Evolutionary conservation across 1,140 invertebrate species (phyloP).

Genomic region (Halyomorpha halys): DNA sequence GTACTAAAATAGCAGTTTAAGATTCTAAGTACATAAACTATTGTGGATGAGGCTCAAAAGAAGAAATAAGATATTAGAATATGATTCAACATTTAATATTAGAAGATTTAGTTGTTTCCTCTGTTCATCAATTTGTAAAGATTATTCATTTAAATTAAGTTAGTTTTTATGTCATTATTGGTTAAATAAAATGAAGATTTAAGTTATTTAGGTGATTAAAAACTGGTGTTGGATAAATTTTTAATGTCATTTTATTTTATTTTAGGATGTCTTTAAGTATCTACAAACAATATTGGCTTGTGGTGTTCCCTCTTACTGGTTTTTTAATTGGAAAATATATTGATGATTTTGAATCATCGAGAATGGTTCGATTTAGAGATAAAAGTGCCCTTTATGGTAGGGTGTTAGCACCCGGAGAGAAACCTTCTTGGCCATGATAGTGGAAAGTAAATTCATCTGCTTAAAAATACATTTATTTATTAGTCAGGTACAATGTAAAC

Average conservation of each 20-base stretch:
- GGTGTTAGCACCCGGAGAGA: constrained; percentile 48
- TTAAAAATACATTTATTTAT: no score
- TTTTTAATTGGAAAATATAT: constrained; percentile 49
- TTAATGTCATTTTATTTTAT: constrained; percentile 15
- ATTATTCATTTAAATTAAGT: no score
- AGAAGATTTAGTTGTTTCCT: no score
- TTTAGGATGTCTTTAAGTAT: constrained; percentile 28
- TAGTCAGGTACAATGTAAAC: no score
- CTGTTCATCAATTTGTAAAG: no score
- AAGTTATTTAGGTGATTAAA: not conserved
- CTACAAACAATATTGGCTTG: not conserved
- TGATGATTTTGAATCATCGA: constrained; percentile 53
- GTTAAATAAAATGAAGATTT: no score
- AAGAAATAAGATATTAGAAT: no score
- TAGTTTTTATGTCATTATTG: not conserved
- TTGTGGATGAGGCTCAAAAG: no score
- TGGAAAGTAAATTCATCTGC: no score
- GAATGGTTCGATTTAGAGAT: constrained; percentile 60
- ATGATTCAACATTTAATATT: no score
- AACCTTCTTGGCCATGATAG: constrained; percentile 53
- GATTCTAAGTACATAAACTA: no score
- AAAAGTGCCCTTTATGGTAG: constrained; percentile 64
- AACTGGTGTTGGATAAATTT: not conserved
- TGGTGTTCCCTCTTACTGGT: constrained; percentile 41
- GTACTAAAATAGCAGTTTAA: no score